These are phyloP conservation scores for Helicoverpa zea DNA, from an alignment of 1,140 invertebrate genomes.

Conservation along the genomic window DNA sequence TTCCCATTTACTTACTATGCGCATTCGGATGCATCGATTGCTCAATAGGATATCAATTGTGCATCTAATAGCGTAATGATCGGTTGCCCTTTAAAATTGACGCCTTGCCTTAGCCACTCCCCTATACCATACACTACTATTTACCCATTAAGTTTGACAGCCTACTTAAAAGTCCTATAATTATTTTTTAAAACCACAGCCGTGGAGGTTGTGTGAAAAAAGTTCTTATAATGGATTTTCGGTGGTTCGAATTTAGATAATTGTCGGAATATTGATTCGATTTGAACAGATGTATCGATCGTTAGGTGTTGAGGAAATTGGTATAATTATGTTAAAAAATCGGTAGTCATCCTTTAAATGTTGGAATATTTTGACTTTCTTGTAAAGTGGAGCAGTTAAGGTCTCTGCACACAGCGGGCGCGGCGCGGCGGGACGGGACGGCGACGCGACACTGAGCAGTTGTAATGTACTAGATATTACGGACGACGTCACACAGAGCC, in stretches of 20 bases:
- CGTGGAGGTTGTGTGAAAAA: slow-evolving; percentile 67
- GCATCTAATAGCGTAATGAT: slow-evolving; percentile 83
- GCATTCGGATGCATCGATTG: slow-evolving; percentile 46
- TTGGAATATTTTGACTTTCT: slow-evolving; percentile 28
- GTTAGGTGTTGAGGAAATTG: slow-evolving; percentile 50
- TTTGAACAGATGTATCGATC: slow-evolving; percentile 58
- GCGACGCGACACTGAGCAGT: too few species aligned
- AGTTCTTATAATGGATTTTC: slow-evolving; percentile 75
- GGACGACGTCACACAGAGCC: too few species aligned
- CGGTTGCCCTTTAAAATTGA: slow-evolving; percentile 80
- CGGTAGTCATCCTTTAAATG: slow-evolving; percentile 19
- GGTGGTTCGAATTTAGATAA: slow-evolving; percentile 62
- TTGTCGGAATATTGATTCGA: slow-evolving; percentile 66
- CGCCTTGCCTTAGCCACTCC: slow-evolving; percentile 73
- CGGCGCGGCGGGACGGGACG: too few species aligned
- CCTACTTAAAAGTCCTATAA: slow-evolving; percentile 79
- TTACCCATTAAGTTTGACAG: slow-evolving; percentile 85
- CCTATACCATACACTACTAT: slow-evolving; percentile 77
- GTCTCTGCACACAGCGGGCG: too few species aligned
- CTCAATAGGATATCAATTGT: slow-evolving; percentile 82
- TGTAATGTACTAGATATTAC: too few species aligned
- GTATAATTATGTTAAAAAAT: slow-evolving; percentile 44
- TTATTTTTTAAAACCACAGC: slow-evolving; percentile 75
- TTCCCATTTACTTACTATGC: neutral
- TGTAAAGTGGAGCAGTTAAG: slow-evolving; percentile 4